These are phyloP conservation scores for Phocoena sinus DNA, from an alignment of 2,113 vertebrate species.

Conservation along the genomic window DNA sequence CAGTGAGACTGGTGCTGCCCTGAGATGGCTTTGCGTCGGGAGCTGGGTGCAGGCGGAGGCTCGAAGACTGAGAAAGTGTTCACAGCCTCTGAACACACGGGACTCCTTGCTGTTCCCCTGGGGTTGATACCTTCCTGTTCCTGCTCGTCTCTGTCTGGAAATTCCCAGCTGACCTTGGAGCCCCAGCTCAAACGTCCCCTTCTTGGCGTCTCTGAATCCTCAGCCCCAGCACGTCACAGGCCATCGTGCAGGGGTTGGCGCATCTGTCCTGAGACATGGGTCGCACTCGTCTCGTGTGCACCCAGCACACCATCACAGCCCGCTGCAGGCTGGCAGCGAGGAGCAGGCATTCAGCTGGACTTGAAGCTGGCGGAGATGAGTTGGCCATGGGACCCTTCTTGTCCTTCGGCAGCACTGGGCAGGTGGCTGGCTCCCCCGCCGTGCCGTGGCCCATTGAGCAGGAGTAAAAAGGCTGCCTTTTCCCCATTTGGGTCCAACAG, in stretches of 20 bases:
- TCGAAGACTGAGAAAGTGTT: not conserved
- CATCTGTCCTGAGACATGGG: fast-evolving
- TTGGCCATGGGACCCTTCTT: too few species aligned
- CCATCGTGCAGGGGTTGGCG: fast-evolving
- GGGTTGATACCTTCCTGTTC: not conserved
- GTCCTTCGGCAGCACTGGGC: not conserved
- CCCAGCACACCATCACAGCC: fast-evolving
- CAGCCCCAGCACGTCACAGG: not conserved
- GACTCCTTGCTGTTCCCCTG: not conserved
- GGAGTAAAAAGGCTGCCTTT: not conserved
- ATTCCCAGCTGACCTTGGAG: not conserved
- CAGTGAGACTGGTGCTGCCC: not conserved
- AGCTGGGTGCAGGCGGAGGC: not conserved
- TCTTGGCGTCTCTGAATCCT: fast-evolving
- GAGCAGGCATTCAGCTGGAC: fast-evolving
- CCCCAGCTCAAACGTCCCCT: not conserved
- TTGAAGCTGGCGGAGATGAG: not conserved
- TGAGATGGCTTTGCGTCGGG: not conserved
- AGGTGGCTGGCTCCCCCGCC: not conserved
- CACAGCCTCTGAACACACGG: fast-evolving
- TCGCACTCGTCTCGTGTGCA: fast-evolving
- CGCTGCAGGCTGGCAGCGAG: not conserved
- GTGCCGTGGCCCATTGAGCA: not conserved
- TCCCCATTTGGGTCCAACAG: not conserved
- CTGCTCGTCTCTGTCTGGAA: not conserved